Evolutionary conservation across 1,140 invertebrate genomes (phyloP).

Genomic region (Geopemphigus sp.): DNA sequence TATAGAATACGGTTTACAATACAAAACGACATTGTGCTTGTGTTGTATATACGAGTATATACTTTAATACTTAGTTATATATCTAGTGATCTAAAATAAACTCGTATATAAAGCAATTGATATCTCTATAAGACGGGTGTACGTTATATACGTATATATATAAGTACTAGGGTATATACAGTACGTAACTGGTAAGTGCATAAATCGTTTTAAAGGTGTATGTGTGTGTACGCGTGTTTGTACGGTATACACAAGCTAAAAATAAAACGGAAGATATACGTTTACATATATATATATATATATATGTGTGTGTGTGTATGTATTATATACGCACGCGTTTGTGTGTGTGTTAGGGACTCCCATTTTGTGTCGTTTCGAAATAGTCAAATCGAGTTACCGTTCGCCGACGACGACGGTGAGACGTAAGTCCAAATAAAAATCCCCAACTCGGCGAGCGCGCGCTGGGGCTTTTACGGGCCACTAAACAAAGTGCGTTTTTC

Average conservation of each 20-base stretch:
- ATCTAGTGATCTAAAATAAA: too few relatives aligned
- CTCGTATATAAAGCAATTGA: not conserved
- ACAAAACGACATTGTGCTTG: conserved; percentile 3
- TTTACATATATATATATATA: too few relatives aligned
- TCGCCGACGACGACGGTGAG: too few relatives aligned
- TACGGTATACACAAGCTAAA: not conserved
- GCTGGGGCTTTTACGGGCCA: conserved; percentile 46
- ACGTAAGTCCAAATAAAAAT: conserved; percentile 40
- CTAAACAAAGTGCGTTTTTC: conserved; percentile 46
- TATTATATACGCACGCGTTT: too few relatives aligned
- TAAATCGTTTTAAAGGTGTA: conserved; percentile 27
- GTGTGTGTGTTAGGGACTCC: not conserved
- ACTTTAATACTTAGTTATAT: too few relatives aligned
- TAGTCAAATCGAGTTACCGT: conserved; percentile 48
- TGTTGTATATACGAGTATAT: not conserved
- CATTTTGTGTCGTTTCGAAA: conserved; percentile 36
- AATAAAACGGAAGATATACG: conserved; percentile 10
- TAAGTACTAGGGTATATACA: not conserved
- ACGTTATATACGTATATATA: not conserved
- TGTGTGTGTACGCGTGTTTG: not conserved
- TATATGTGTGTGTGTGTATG: not conserved
- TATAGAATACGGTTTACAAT: not conserved
- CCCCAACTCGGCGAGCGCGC: conserved; percentile 13
- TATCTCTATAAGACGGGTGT: not conserved
- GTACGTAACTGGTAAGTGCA: not conserved